Conservation (phyloP, 2,113 vertebrate genomes). For the Serranochromis macrocephalus region DNA sequence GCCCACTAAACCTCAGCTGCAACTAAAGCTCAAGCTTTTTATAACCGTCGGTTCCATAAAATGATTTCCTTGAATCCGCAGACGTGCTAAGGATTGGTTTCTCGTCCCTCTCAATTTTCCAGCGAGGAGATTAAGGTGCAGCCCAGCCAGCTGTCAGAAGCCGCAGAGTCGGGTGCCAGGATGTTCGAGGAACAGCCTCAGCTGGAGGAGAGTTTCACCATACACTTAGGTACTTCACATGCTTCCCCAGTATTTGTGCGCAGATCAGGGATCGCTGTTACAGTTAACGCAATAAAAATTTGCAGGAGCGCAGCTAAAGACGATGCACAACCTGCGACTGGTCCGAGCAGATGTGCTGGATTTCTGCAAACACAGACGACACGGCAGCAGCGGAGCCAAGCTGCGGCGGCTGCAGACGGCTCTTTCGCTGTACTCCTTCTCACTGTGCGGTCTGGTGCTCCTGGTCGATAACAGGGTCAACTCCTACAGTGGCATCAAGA, state of each 20-base stretch:
- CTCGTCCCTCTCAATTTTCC: constrained; percentile 14
- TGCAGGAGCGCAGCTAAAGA: constrained; percentile 94
- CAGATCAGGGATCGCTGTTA: too few relatives aligned
- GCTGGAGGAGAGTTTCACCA: constrained; percentile 97
- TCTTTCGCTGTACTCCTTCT: constrained; percentile 89
- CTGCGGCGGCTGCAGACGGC: constrained; percentile 90
- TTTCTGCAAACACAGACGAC: constrained; percentile 89
- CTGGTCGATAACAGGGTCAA: constrained; percentile 95
- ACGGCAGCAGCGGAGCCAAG: constrained; percentile 84
- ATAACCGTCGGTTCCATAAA: neutral
- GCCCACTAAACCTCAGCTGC: neutral
- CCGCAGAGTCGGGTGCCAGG: constrained; percentile 74
- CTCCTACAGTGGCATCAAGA: constrained; percentile 95
- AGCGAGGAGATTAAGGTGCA: constrained; percentile 97
- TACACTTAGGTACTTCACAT: constrained; percentile 82
- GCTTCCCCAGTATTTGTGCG: neutral
- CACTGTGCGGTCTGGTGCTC: constrained; percentile 89
- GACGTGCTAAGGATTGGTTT: neutral
- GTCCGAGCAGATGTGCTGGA: constrained; percentile 87
- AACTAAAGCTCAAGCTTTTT: neutral
- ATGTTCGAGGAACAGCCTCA: constrained; percentile 90
- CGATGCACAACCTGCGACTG: constrained; percentile 95
- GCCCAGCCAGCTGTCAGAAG: constrained; percentile 81
- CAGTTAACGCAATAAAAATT: rapidly evolving
- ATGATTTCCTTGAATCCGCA: neutral